Conservation (phyloP, 2,888 invertebrate species). For the Crioceris asparagi region DNA sequence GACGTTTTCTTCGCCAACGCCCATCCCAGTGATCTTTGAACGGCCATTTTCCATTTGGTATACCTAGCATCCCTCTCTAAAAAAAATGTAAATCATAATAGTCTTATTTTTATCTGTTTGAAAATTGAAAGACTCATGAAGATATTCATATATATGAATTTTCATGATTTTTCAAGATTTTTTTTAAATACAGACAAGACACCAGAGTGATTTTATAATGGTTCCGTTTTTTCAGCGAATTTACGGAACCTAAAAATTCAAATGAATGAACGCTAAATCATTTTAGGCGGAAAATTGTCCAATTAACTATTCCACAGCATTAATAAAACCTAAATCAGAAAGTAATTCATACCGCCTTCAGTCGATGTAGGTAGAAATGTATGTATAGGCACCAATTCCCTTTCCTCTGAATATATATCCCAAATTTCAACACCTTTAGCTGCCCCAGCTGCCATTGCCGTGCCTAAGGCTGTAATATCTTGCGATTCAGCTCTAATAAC, state of each 20-base stretch:
- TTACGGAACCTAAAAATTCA: too few relatives aligned
- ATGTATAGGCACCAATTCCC: constrained; percentile 53
- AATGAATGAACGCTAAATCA: neutral
- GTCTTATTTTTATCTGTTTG: too few relatives aligned
- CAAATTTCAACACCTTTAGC: constrained; percentile 56
- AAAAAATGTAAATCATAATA: constrained; percentile 19
- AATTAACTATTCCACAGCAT: too few relatives aligned
- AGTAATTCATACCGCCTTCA: constrained; percentile 59
- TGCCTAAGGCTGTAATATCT: constrained; percentile 89
- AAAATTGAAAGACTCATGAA: neutral
- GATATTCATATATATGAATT: neutral
- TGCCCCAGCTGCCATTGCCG: constrained; percentile 81
- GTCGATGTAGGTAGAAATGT: constrained; percentile 75
- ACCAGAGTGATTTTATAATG: too few relatives aligned
- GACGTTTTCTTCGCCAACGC: constrained; percentile 61
- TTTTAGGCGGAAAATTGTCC: neutral
- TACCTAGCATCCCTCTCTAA: constrained; percentile 67
- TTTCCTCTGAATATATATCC: constrained; percentile 50
- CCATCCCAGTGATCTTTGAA: constrained; percentile 86
- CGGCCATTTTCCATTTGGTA: constrained; percentile 91
- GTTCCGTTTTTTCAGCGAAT: too few relatives aligned
- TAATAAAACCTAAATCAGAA: too few relatives aligned
- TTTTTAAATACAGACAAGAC: too few relatives aligned
- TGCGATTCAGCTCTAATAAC: constrained; percentile 78
- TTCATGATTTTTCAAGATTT: too few relatives aligned